Base-by-base conservation (phyloP, 2,113 vertebrate species). In the Sclerurus mexicanus region DNA sequence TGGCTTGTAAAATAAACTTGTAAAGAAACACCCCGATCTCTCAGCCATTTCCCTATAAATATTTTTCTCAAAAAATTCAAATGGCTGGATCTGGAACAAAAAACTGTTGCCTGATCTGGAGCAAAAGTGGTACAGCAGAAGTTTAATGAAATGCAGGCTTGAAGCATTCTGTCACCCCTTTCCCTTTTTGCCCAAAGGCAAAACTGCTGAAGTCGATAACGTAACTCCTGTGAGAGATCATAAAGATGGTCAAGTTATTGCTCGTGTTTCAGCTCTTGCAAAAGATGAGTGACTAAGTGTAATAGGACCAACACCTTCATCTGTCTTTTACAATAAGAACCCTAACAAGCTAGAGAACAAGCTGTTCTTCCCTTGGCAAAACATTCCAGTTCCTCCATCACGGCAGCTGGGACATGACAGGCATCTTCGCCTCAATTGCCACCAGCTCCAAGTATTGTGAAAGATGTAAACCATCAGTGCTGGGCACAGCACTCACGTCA, bases 51-150 rank as follows among this genome's bases (percentile, higher is more conserved):
- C 67, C 44, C 73, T 86, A 49, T n/a, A 62, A 95, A 86, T 60
- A 82, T 28, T 75, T 92, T 89, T 91, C 66, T 18, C 39, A 56
- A 78, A 63, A 46, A 94, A 77, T 25, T 76, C 40, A n/a, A 46
- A 16, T 64, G 44, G 67, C 59, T 64, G 72, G 42, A 46, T 83
- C 67, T 62, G 55, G 71, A 62, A 62, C 18, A 42, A 55, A 42
- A 49, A 68, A 30, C 49, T 58, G 39, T 75, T 96, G 87, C 77
- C 74, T 92, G 76, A 92, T 75, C 85, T 73, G 76, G 87, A 90
- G 28, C 33, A 84, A 89, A 89, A 93, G 16, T 31, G 27, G 42
- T 80, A 73, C 40, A 52, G 60, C 44, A 90, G 37, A 63, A 52
- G 28, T 74, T 85, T 89, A 82, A 79, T 76, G 42, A 90, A 90